A percentile compares a stretch with the other conserved stretches of the same genome.
Evolutionary conservation across 2,797 vertebrate species (phyloP).

Genomic region (Sebastes oblongus): DNA sequence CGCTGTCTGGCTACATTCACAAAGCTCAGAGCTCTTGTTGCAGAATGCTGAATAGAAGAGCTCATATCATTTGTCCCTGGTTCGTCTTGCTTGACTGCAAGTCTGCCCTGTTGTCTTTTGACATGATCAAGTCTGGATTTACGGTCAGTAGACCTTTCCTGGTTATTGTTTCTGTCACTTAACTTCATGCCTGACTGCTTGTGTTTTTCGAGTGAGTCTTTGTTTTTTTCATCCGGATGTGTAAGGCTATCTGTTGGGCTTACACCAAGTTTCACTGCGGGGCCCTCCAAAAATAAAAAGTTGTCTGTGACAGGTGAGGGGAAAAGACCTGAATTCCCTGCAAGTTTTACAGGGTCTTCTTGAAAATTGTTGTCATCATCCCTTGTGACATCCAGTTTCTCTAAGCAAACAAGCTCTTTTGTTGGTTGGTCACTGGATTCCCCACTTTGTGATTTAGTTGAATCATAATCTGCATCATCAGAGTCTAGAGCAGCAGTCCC

Average conservation of each 20-base stretch:
- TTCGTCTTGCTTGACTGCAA: conserved; percentile 32
- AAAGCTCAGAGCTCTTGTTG: conserved; percentile 66
- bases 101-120: conserved; percentile 55
- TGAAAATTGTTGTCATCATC: conserved; percentile 73
- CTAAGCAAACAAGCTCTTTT: conserved; percentile 82
- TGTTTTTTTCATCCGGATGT: conserved; percentile 42
- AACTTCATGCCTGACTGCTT: conserved; percentile 41
- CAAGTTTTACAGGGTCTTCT: conserved; percentile 80
- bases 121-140: conserved; percentile 76
- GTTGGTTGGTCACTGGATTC: conserved; percentile 68
- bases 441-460: conserved; percentile 68
- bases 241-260: conserved; percentile 67
- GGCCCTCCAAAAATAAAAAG: conserved; percentile 63
- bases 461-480: conserved; percentile 79
- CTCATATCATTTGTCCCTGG: conserved; percentile 26
- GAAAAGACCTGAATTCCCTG: conserved; percentile 75
- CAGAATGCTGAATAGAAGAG: conserved; percentile 48
- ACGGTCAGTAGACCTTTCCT: conserved; percentile 70
- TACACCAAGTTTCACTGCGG: conserved; percentile 76
- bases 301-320: conserved; percentile 78
- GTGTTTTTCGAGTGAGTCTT: conserved; percentile 51
- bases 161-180: conserved; percentile 75
- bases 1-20: conserved; percentile 73
- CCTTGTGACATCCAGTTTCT: conserved; percentile 77
- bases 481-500: conserved; percentile 75